A percentile compares a stretch with the other conserved stretches of the same genome.
Evolutionary conservation across 2,797 vertebrate species (phyloP).

Genomic region (Sebastes jordani): DNA sequence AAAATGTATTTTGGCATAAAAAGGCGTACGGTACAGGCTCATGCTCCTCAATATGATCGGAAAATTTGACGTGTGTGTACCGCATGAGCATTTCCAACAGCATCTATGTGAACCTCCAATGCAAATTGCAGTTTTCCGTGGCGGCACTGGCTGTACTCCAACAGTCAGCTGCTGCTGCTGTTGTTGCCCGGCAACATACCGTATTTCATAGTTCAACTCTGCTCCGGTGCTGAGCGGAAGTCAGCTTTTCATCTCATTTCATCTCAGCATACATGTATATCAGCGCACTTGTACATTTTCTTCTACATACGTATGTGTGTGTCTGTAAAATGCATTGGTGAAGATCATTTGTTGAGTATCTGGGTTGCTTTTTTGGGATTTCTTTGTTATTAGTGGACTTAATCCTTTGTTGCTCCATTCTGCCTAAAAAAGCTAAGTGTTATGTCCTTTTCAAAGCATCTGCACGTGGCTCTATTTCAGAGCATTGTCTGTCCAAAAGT

Average conservation of each 20-base stretch:
- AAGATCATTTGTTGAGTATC: conserved; percentile 2
- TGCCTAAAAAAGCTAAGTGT: not conserved
- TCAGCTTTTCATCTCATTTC: conserved; percentile 73
- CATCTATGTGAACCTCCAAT: conserved; percentile 64
- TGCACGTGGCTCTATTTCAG: not conserved
- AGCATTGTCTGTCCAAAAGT: not conserved
- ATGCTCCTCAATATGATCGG: not conserved
- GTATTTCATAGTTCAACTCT: conserved; percentile 82
- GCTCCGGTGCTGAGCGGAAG: conserved; percentile 73
- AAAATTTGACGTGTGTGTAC: conserved; percentile 6
- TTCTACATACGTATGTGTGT: not conserved
- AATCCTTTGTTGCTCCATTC: conserved; percentile 3
- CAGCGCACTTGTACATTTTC: not conserved
- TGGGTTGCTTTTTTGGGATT: not conserved
- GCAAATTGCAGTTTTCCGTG: conserved; percentile 75
- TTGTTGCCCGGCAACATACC: conserved; percentile 86
- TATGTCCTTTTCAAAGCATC: conserved; percentile 3
- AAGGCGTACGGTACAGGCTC: not conserved
- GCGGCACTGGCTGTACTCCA: conserved; percentile 77
- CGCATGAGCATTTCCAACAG: conserved; percentile 31
- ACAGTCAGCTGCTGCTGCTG: conserved; percentile 76
- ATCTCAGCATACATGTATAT: conserved; percentile 41
- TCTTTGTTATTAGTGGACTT: not conserved
- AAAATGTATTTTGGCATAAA: not conserved
- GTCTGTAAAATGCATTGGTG: not conserved